Base-by-base conservation (phyloP, 1,140 invertebrate species). In the Trachelipus rathkii region DNA sequence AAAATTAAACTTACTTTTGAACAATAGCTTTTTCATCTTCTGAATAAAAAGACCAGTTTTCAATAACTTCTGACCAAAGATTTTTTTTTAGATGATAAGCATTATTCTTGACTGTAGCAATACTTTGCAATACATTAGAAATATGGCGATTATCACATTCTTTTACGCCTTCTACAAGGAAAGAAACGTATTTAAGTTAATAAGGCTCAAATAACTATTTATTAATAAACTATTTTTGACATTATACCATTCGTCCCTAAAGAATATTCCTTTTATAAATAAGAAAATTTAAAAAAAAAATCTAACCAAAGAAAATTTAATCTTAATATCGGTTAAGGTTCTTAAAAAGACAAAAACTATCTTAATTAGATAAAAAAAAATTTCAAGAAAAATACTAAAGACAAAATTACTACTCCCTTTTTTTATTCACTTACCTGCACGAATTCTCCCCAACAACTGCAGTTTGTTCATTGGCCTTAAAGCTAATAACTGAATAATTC, bases 11-110 rank as follows among this genome's bases (percentile, higher is more conserved):
- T 33, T 44, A 74, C 76, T 67, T 77, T 60, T 71, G 73, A 72
- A 77, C 72, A 60, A 71, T 69, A 33, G 75, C 75, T 84, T 89
- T 89, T 83, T 98, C 95, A 82, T 94, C 90, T 78, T 95, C 93
- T 44, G 91, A 90, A 83, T 95, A 97, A 86, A 92, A 96, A 53
- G 93, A 92, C 95, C 95, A 98, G 84, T 97, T 94, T 83, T 94
- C 92, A 82, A 93, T 91, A 70, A 98, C 94, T 83, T 97, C 94
- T 84, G 93, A 94, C 93, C 94, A 97, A 78, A 93, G 87, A 82
- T 92, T 89, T 82, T 92, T 90, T 72, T 91, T 89, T 83, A 98
- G 87, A 83, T 93, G 90, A 86, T 94, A 97, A 79, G 90, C 90
- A 86, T 96, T 96, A 85, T 96, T 93, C 83, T 92, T 91, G 83